These are phyloP conservation scores for Microplitis manilae DNA, from an alignment of 2,888 invertebrate genomes.

Conservation along the genomic window DNA sequence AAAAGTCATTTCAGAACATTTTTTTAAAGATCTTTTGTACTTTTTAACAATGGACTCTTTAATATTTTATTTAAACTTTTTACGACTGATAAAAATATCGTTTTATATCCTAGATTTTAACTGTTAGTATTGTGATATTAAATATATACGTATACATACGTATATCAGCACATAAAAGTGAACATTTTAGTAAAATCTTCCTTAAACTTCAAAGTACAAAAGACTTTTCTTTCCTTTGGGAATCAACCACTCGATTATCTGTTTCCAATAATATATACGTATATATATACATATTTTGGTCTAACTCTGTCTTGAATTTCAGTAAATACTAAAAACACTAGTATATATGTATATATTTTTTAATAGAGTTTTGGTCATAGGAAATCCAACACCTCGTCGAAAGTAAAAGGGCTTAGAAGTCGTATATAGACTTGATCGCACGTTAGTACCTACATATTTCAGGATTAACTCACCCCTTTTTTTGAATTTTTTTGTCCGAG, in stretches of 20 bases:
- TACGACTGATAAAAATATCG: background rate
- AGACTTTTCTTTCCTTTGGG: constrained; percentile 6
- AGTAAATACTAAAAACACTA: background rate
- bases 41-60: no score
- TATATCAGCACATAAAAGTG: background rate
- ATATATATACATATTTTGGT: background rate
- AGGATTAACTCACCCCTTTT: constrained; percentile 59
- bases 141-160: background rate
- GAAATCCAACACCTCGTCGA: constrained; percentile 31
- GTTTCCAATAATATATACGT: background rate
- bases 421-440: constrained; percentile 30
- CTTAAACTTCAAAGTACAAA: constrained; percentile 4
- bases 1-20: no score
- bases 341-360: background rate
- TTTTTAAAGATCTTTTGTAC: no score
- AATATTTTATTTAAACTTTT: no score
- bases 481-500: background rate
- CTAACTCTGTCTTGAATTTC: constrained; percentile 4
- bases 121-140: background rate
- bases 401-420: constrained; percentile 28
- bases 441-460: constrained; percentile 52
- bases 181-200: background rate
- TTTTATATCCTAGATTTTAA: no score
- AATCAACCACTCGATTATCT: constrained; percentile 25
- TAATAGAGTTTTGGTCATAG: constrained; percentile 20